phyloP scores from a whole-genome alignment of 2,113 vertebrate species.

The Cathartes aura region DNA sequence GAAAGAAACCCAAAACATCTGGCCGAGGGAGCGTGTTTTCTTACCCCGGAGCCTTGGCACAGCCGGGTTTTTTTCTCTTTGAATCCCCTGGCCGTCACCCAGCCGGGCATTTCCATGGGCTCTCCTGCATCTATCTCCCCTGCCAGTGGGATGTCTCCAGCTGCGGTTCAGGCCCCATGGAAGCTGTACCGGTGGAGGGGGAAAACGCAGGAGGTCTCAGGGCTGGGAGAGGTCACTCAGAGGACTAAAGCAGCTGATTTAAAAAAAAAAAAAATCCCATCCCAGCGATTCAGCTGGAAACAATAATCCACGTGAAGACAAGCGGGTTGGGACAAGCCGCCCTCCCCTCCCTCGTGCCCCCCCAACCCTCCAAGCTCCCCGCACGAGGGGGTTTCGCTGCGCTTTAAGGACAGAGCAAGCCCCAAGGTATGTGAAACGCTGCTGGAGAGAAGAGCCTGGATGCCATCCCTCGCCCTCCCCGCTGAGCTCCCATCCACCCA shows the following conservation, averaged over 20 bases:
- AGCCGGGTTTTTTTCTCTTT: background rate
- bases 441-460: conserved; percentile 26
- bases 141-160: accelerated
- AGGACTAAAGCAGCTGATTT: background rate
- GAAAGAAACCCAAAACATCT: background rate
- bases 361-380: background rate
- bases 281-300: background rate
- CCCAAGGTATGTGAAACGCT: background rate
- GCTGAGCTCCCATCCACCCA: background rate
- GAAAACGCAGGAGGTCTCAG: background rate
- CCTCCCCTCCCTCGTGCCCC: background rate
- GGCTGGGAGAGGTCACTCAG: background rate
- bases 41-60: background rate
- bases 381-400: background rate
- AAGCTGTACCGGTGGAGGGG: background rate
- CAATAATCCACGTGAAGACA: background rate
- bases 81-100: background rate
- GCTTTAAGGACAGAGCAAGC: background rate
- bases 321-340: background rate
- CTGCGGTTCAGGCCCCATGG: accelerated
- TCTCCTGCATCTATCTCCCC: background rate
- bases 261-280: background rate
- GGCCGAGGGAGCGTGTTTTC: accelerated
- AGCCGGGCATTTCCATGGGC: accelerated
- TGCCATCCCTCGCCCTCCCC: background rate